Evolutionary conservation across 2,888 invertebrate genomes (phyloP).

Genomic region (Schizotus pectinicornis): DNA sequence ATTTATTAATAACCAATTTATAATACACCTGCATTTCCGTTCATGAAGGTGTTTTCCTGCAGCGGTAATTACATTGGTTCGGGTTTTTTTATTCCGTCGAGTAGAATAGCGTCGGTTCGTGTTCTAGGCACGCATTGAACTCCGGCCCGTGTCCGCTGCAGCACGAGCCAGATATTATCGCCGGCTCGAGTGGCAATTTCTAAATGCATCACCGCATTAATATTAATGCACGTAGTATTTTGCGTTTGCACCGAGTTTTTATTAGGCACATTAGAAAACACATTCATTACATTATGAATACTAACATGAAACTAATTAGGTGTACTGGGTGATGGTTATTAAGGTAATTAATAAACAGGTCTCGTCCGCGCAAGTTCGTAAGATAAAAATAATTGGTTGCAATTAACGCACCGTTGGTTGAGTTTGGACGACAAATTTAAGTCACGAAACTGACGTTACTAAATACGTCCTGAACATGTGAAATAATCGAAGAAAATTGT

Average conservation of each 20-base stretch:
- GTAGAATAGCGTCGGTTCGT: slow-evolving; percentile 12
- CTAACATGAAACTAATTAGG: too few relatives aligned
- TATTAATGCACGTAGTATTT: slow-evolving; percentile 28
- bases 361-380: too few relatives aligned
- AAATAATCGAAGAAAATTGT: too few relatives aligned
- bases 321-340: too few relatives aligned
- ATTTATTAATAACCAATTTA: slow-evolving; percentile 7
- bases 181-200: slow-evolving; percentile 31
- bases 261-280: slow-evolving; percentile 19
- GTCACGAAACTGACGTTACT: too few relatives aligned
- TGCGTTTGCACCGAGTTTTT: slow-evolving; percentile 19
- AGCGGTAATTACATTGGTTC: slow-evolving; percentile 6
- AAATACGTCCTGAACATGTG: too few relatives aligned
- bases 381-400: too few relatives aligned
- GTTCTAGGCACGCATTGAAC: slow-evolving; percentile 28
- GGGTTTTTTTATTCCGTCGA: not conserved
- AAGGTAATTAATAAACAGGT: too few relatives aligned
- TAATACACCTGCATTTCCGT: slow-evolving; percentile 7
- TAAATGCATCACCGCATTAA: slow-evolving; percentile 27
- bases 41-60: slow-evolving; percentile 7
- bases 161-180: slow-evolving; percentile 35
- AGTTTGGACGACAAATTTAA: too few relatives aligned
- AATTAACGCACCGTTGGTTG: too few relatives aligned
- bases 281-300: slow-evolving; percentile 13
- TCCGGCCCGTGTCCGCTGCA: slow-evolving; percentile 8